Evolutionary conservation across 1,140 invertebrate genomes (phyloP).

Genomic region (Leptopilina clavipes): DNA sequence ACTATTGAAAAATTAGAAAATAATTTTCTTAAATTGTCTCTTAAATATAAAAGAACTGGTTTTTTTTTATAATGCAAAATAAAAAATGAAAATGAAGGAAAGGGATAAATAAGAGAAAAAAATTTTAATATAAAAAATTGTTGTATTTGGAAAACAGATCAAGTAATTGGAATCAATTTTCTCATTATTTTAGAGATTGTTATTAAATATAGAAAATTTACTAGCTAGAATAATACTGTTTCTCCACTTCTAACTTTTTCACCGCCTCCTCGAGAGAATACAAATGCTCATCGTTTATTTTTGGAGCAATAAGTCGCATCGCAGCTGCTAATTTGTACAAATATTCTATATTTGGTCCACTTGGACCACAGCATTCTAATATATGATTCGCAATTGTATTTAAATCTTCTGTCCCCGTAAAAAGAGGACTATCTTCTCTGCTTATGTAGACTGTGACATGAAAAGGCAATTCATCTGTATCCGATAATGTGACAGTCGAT

Average conservation of each 20-base stretch:
- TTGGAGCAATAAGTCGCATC: conserved; percentile 84
- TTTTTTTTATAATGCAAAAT: too few species aligned
- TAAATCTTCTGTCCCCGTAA: conserved; percentile 83
- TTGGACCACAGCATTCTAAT: conserved; percentile 82
- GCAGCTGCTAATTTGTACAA: conserved; percentile 87
- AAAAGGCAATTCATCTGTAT: conserved; percentile 75
- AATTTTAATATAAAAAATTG: background rate
- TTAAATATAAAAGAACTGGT: too few species aligned
- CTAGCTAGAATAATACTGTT: conserved; percentile 17
- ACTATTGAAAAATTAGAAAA: too few species aligned
- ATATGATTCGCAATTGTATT: conserved; percentile 88
- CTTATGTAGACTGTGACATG: conserved; percentile 90
- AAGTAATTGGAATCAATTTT: background rate
- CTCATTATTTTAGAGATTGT: background rate
- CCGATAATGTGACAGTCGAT: conserved; percentile 42
- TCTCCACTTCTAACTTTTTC: conserved; percentile 61
- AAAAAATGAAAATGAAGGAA: background rate
- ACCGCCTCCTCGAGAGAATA: conserved; percentile 83
- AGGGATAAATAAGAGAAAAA: background rate
- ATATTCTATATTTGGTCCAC: conserved; percentile 92
- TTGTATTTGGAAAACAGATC: conserved; percentile 2
- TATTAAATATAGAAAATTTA: conserved; percentile 5
- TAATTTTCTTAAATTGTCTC: too few species aligned
- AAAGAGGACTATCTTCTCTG: conserved; percentile 85
- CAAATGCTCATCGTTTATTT: conserved; percentile 84